phyloP scores from a whole-genome alignment of 2,888 invertebrate species.

The Argynnis bischoffii region DNA sequence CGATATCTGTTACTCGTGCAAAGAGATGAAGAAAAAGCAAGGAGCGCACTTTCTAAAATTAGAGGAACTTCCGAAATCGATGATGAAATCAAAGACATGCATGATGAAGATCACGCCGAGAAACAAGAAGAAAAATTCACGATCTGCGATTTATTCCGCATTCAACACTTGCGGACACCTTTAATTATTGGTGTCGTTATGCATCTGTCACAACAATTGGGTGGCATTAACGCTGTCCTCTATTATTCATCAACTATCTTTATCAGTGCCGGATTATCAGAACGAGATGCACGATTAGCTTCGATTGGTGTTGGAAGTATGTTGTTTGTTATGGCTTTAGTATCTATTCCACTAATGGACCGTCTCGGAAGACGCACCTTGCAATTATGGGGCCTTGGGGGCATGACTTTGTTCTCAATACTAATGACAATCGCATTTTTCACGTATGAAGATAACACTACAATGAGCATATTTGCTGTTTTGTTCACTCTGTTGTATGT shows the following conservation, averaged over 20 bases:
- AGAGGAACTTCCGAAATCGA: conserved; percentile 69
- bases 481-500: conserved; percentile 76
- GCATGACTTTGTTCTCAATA: conserved; percentile 88
- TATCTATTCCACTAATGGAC: conserved; percentile 89
- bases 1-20: conserved; percentile 67
- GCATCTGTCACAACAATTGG: conserved; percentile 78
- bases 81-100: conserved; percentile 76
- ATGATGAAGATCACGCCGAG: conserved; percentile 71
- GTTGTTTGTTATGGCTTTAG: conserved; percentile 88
- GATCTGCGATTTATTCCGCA: conserved; percentile 63
- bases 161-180: conserved; percentile 63
- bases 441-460: conserved; percentile 64
- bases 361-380: conserved; percentile 86
- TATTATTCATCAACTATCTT: conserved; percentile 88
- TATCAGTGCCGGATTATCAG: conserved; percentile 82
- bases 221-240: conserved; percentile 83
- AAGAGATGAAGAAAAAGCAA: conserved; percentile 68
- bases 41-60: conserved; percentile 61
- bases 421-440: conserved; percentile 84
- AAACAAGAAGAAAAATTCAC: conserved; percentile 70
- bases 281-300: conserved; percentile 84
- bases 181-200: conserved; percentile 76
- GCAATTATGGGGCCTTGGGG: conserved; percentile 86
- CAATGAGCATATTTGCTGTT: conserved; percentile 76
- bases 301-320: conserved; percentile 88